A percentile compares a stretch with the other conserved stretches of the same genome.
These are phyloP conservation scores for Hymenopus coronatus DNA, from an alignment of 2,888 invertebrate species.

Conservation along the genomic window DNA sequence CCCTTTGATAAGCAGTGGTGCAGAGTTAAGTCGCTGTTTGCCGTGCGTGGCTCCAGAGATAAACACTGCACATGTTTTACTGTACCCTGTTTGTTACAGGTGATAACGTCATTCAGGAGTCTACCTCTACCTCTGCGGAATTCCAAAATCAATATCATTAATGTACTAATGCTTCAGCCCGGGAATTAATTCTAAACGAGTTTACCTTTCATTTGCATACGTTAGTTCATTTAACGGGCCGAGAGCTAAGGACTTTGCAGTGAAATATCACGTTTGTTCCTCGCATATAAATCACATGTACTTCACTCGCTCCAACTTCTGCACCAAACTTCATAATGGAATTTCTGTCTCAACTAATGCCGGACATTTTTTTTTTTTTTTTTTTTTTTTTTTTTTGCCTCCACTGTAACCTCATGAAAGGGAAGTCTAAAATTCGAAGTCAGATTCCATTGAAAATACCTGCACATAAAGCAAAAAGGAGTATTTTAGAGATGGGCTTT, in stretches of 20 bases:
- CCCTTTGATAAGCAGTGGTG: no score
- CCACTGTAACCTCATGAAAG: no score
- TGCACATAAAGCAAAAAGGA: no score
- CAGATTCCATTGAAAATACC: no score
- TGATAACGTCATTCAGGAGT: not conserved
- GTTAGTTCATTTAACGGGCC: not conserved
- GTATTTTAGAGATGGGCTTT: no score
- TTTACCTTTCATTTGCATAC: not conserved
- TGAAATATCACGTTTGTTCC: not conserved
- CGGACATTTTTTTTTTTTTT: not conserved
- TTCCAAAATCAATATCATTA: not conserved
- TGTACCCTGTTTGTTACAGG: not conserved
- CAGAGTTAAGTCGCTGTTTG: no score
- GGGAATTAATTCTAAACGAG: not conserved
- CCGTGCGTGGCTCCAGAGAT: no score
- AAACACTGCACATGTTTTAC: not conserved
- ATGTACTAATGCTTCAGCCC: not conserved
- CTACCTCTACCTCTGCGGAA: not conserved
- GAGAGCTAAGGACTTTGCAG: not conserved
- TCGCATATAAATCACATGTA: not conserved
- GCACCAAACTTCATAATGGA: not conserved
- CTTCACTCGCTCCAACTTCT: not conserved
- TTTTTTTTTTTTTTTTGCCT: no score
- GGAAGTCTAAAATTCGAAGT: no score
- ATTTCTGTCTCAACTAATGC: not conserved